These are phyloP conservation scores for Holothuria glaberrima DNA, from an alignment of 35 echinoderm and acorn worm species.

Conservation along the genomic window DNA sequence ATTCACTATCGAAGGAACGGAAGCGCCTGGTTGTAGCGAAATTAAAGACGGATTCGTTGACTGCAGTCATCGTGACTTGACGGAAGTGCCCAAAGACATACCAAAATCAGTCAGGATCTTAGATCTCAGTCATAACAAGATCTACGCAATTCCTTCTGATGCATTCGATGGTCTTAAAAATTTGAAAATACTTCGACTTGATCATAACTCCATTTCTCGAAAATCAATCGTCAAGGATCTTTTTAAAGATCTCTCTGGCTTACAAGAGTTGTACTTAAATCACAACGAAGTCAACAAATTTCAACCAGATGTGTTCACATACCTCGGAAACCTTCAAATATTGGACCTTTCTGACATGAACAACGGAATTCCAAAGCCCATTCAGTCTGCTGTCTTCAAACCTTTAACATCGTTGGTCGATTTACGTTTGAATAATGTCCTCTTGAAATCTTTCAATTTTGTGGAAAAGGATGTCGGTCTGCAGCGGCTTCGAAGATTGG, in stretches of 20 bases:
- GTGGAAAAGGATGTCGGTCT: neutral
- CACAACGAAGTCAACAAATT: constrained; percentile 41
- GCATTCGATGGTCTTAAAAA: constrained; percentile 24
- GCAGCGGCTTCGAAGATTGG: constrained; percentile 50
- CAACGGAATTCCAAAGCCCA: constrained; percentile 54
- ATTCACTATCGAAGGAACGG: neutral
- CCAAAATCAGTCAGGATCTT: constrained; percentile 2
- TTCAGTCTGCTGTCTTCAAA: neutral
- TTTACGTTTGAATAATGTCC: constrained; percentile 37
- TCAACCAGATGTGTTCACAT: neutral
- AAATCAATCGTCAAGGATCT: constrained; percentile 34
- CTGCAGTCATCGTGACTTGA: constrained; percentile 66
- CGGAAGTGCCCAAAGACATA: constrained; percentile 61
- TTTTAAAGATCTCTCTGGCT: constrained; percentile 1
- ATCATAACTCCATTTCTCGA: constrained; percentile 18
- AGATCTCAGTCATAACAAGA: constrained; percentile 30
- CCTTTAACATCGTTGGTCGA: constrained; percentile 39
- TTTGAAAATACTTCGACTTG: constrained; percentile 1
- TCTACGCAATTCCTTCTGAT: constrained; percentile 2
- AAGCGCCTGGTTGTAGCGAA: neutral
- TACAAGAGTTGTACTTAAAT: constrained; percentile 29
- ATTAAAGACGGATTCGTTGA: constrained; percentile 52
- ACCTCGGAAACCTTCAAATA: constrained; percentile 37
- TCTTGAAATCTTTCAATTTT: constrained; percentile 60
- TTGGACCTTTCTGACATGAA: constrained; percentile 84